Evolutionary conservation across 2,113 vertebrate species (phyloP).

Genomic region (Sturnus vulgaris): DNA sequence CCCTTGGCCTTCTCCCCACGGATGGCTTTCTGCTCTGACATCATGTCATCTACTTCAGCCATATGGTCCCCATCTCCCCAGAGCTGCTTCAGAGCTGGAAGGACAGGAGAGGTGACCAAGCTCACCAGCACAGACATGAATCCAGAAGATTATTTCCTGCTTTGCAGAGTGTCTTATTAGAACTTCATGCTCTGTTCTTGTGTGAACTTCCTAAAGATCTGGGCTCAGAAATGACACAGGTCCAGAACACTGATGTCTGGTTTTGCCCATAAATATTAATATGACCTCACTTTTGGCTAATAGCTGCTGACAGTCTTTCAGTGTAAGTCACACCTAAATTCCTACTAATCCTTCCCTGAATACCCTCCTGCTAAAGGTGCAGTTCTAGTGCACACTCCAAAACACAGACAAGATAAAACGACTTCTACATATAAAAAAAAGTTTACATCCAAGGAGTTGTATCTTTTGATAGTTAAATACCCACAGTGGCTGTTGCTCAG

Average conservation of each 20-base stretch:
- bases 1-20: slow-evolving; percentile 50
- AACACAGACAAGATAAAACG: not conserved
- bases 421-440: not conserved
- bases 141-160: not conserved
- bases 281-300: not conserved
- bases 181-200: not conserved
- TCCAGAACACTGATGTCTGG: not conserved
- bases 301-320: not conserved
- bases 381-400: not conserved
- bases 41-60: slow-evolving; percentile 77
- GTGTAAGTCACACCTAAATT: not conserved
- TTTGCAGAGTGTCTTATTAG: not conserved
- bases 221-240: not conserved
- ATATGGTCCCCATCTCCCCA: slow-evolving; percentile 74
- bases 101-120: not conserved
- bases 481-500: not conserved
- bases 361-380: not conserved
- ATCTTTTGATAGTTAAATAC: not conserved
- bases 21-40: slow-evolving; percentile 70
- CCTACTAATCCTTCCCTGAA: not conserved
- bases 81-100: slow-evolving; percentile 73
- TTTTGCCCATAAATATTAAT: not conserved
- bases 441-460: not conserved
- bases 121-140: not conserved
- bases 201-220: not conserved